phyloP scores from a whole-genome alignment of 2,888 invertebrate genomes.

The Sinhomidia bicolor region DNA sequence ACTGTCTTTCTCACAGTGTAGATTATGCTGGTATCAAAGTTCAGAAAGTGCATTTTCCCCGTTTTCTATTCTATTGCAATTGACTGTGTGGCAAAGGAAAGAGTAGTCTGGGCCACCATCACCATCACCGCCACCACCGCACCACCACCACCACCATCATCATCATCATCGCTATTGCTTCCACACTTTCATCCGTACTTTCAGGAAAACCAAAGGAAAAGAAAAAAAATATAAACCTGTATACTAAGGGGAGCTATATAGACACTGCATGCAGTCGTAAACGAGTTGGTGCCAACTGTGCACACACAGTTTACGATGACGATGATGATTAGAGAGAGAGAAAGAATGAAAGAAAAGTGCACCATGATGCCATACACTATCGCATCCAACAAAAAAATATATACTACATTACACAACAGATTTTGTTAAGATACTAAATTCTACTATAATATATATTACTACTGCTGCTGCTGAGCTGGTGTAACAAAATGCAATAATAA shows the following conservation, averaged over 20 bases:
- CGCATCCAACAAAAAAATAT: background rate
- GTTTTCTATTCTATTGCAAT: constrained; percentile 6
- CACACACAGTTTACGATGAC: background rate
- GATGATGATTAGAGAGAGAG: constrained; percentile 2
- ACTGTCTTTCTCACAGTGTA: background rate
- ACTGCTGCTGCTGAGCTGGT: too few relatives aligned
- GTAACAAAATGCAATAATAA: too few relatives aligned
- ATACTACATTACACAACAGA: too few relatives aligned
- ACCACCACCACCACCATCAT: background rate
- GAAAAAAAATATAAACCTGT: background rate
- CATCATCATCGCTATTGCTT: background rate
- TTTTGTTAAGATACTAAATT: too few relatives aligned
- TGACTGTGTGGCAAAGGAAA: constrained; percentile 46
- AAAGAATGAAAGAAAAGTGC: constrained; percentile 25
- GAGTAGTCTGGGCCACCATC: background rate
- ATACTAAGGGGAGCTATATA: too few relatives aligned
- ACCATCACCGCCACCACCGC: background rate
- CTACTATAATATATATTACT: too few relatives aligned
- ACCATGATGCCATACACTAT: constrained; percentile 1
- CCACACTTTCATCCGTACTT: background rate
- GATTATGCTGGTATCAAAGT: constrained; percentile 51
- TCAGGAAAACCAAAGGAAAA: too few relatives aligned
- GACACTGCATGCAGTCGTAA: background rate
- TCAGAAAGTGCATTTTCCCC: constrained; percentile 56
- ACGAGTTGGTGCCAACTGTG: constrained; percentile 48